These are phyloP conservation scores for Pterobdella sp. DNA, from an alignment of 2,888 invertebrate species.

Conservation along the genomic window DNA sequence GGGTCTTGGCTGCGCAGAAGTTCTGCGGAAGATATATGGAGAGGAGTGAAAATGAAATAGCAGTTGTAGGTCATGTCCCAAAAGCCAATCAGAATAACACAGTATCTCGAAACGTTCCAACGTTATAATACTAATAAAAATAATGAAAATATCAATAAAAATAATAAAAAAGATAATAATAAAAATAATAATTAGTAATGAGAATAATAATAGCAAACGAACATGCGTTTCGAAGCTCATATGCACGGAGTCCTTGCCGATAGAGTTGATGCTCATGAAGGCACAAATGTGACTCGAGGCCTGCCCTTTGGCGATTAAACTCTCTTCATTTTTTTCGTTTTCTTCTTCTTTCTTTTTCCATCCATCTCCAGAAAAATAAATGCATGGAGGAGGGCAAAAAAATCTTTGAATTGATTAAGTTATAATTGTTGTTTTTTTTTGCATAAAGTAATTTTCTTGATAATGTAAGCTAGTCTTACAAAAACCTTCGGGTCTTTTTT, in stretches of 20 bases:
- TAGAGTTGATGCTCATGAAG: conserved; percentile 89
- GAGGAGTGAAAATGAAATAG: not conserved
- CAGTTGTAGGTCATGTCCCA: too few relatives aligned
- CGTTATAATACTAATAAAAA: too few relatives aligned
- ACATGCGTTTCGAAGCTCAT: conserved; percentile 89
- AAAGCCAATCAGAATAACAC: too few relatives aligned
- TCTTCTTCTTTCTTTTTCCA: conserved; percentile 92
- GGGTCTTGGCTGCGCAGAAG: conserved; percentile 97
- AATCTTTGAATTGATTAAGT: conserved; percentile 56
- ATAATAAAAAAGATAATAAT: not conserved
- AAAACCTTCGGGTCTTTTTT: too few relatives aligned
- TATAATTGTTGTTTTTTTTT: not conserved
- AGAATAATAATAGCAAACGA: conserved; percentile 25
- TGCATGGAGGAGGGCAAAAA: conserved; percentile 98
- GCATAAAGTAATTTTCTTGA: too few relatives aligned
- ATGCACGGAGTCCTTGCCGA: conserved; percentile 97
- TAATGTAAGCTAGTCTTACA: too few relatives aligned
- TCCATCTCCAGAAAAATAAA: conserved; percentile 94
- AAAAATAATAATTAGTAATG: not conserved
- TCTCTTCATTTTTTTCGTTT: conserved; percentile 64
- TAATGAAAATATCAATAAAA: too few relatives aligned
- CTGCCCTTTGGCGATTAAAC: conserved; percentile 44
- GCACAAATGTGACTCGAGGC: conserved; percentile 69
- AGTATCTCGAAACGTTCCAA: too few relatives aligned
- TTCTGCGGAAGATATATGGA: conserved; percentile 56